A percentile compares a stretch with the other conserved stretches of the same genome.
Conservation (phyloP, 1,140 invertebrate species). For the Pissodes strobi region DNA sequence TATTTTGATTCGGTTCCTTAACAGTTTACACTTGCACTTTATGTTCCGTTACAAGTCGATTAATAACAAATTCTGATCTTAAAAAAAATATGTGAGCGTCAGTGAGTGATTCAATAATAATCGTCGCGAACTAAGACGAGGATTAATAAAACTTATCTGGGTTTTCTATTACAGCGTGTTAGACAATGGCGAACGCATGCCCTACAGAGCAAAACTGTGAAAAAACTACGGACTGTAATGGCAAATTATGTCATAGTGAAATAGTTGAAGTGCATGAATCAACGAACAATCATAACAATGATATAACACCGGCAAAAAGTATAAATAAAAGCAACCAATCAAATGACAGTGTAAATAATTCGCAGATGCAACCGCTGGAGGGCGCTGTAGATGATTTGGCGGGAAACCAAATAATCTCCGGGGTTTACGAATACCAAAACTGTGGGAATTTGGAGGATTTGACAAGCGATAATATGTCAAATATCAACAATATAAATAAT, state of each 20-base stretch:
- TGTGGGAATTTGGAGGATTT: not conserved
- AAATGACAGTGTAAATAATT: slow-evolving; percentile 19
- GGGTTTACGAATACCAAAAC: no score
- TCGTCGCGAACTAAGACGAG: no score
- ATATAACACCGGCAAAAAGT: slow-evolving; percentile 1
- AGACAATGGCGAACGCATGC: not conserved
- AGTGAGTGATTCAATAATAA: no score
- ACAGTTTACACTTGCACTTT: not conserved
- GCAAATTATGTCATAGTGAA: not conserved
- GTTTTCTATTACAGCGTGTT: not conserved
- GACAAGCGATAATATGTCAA: no score
- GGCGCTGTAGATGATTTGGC: slow-evolving; percentile 4
- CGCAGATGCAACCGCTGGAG: slow-evolving; percentile 7
- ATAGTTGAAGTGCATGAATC: not conserved
- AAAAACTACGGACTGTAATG: not conserved
- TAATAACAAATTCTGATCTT: not conserved
- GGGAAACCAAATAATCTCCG: not conserved
- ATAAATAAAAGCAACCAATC: slow-evolving; percentile 12
- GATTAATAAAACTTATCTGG: no score
- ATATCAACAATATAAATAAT: no score
- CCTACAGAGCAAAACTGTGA: not conserved
- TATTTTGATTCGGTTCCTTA: slow-evolving; percentile 16
- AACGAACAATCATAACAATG: not conserved
- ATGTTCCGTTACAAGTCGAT: not conserved
- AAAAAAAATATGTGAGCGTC: no score